Base-by-base conservation (phyloP, 2,797 vertebrate genomes). In the Acanthurus lineatus region DNA sequence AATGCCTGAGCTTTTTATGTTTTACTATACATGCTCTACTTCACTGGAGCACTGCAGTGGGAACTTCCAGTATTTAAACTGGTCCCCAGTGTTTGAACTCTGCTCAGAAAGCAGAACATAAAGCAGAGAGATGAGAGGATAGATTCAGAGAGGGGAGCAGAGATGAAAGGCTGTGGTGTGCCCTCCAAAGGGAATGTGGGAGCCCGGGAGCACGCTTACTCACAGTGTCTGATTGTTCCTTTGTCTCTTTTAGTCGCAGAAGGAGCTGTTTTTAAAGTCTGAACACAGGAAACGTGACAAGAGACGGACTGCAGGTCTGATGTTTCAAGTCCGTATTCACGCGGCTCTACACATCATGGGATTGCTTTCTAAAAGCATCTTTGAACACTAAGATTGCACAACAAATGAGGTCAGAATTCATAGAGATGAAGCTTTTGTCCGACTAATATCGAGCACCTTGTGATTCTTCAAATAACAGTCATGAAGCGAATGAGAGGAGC, bases 1-100 rank as follows among this genome's bases (percentile, higher is more conserved):
- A 82, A 81, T 69, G 40, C 68, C 38, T 38, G 62, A 75, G 77
- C 82, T 82, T 91, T 91, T 89, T 86, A 82, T 89, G 80, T 90
- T 88, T 86, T 65, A 73, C 88, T 88, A 70, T 83, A 35, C 32
- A 81, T 68, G 87, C 86, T 90, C 74, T 86, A 81, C 72, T 91
- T 93, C 88, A 89, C 79, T 74, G 84, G 79, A 87, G 89, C 84
- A 62, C 70, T 86, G 85, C 84, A 90, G 74, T 73, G 89, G 89
- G 88, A 92, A 84, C 83, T 82, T 85, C 79, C 80, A 84, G 89
- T 86, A 87, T 92, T 90, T 91, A 90, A 91, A 93, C 90, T 90
- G 84, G 91, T 93, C 93, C 90, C 93, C 82, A 84, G 90, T 88
- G 91, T 91, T 93, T 89, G 91, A 92, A 90, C 89, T 90, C 80